Conservation (phyloP, 2,113 vertebrate genomes). For the Procavia capensis region DNA sequence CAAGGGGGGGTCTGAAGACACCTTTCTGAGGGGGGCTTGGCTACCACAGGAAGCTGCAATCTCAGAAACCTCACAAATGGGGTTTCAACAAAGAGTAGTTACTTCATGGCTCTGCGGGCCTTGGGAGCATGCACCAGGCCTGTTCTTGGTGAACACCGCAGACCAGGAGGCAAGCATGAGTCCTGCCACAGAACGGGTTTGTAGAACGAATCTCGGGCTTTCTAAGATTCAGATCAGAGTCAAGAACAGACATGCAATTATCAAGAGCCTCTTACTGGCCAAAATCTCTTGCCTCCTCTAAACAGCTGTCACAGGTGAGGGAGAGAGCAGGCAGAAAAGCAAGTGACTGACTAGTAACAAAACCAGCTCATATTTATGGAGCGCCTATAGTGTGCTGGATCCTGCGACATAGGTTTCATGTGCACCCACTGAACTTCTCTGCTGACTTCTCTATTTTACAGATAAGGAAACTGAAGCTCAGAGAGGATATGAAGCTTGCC, state of each 20-base stretch:
- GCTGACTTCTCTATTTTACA: background rate
- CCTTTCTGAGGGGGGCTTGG: background rate
- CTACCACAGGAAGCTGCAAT: background rate
- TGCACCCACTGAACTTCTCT: background rate
- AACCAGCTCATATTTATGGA: fast-evolving
- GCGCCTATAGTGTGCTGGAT: background rate
- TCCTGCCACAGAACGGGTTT: background rate
- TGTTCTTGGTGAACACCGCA: background rate
- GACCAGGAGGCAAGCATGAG: background rate
- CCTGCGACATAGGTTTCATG: background rate
- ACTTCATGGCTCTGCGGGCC: background rate
- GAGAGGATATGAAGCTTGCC: background rate
- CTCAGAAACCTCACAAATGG: background rate
- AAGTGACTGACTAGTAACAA: background rate
- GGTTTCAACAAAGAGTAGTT: background rate
- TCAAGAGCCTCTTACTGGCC: background rate
- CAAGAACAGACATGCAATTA: background rate
- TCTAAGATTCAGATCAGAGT: background rate
- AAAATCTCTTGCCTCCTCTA: background rate
- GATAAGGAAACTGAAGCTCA: background rate
- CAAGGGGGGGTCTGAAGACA: background rate
- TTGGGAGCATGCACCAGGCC: fast-evolving
- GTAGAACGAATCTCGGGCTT: background rate
- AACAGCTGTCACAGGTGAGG: background rate
- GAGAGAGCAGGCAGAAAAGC: background rate